Evolutionary conservation across 2,797 vertebrate species (phyloP), one percentile per base, ranked within the genome.

Genomic region (Eulemur rubriventer): DNA sequence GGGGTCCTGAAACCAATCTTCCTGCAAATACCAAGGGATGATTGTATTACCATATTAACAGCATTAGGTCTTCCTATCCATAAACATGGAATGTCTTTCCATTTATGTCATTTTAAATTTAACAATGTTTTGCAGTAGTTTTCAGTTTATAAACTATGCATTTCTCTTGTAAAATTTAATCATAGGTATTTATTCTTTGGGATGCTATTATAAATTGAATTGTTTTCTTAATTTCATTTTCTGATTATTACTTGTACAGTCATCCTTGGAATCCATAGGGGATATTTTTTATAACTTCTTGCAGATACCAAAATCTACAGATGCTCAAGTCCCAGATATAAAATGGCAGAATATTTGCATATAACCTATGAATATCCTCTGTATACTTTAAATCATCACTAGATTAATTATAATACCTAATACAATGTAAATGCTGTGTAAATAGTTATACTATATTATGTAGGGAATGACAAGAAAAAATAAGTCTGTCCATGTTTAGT

Each of bases 151-250:
- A 76, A 82, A 11, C 46, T 33, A 70, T 55, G 4, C 10, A 63
- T 94, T 81, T 35, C 73, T 81, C 86, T 87, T 82, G 26, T n/a
- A 48, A 67, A 76, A 76, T 75, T 73, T 76, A 82, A 87, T 55
- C 13, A 35, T n/a, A 76, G 30, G 0, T 46, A 16, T 69, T 57
- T 75, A 50, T 52, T 91, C 22, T 86, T 86, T 67, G 17, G 5
- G 22, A 59, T 75, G 16, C 3, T 73, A 48, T 9, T 75, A 16
- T 50, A 52, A 76, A 61, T 24, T 59, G 28, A 41, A 22, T 55
- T 48, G 4, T 28, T 52, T 89, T 33, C n/a, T 50, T 87, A 72
- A 52, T 73, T 86, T 59, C 35, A 33, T 50, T 86, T 65, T 48
- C 6, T 70, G 33, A 38, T 69, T 78, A 46, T 33, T 73, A 9